Base-by-base conservation (phyloP, 2,888 invertebrate species). In the Spodoptera littoralis region DNA sequence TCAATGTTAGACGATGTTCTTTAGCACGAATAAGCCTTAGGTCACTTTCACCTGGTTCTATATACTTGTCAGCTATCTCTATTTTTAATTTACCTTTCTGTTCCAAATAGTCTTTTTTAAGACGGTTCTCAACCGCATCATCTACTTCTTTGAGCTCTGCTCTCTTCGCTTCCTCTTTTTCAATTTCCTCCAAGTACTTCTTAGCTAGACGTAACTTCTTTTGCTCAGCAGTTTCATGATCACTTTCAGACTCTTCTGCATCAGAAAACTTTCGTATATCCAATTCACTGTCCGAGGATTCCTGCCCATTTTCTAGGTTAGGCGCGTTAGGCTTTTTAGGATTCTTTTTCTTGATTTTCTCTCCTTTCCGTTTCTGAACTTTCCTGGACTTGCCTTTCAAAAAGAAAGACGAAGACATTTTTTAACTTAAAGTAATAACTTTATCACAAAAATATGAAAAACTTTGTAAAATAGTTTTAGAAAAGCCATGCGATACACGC, bases 161-260 rank as follows among this genome's bases (percentile, higher is more conserved):
- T 77, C 97, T 95, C 73, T 96, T 96, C 24, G 95, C 96, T 86
- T 98, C 98, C 94, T 98, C 97, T 83, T 96, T 96, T 90, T 97
- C 97, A 49, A 99, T 97, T 94, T 98, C 97, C 82, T 97, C 95
- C 43, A 99, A 93, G 90, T 98, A 98, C 86, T 97, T 96, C 87
- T 99, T 99, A 0, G 99, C 98, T 68, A 99, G 90, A 49, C 98
- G 96, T 53, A 99, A 87, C 76, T 98, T 97, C 86, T 99, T 99
- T 84, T 99, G 98, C 87, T 99, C 98, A 0, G 97, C 96, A 1
- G 98, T 98, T 90, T 98, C 98, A 73, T 96, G 94, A 73, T 96
- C 96, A 79, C 96, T 96, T 74, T 96, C 96, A 0, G 92, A 91
- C 56, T 92, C 86, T 80, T 95, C 88, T 60, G 82, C 83, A 52